These are phyloP conservation scores for Fabriciana adippe DNA, from an alignment of 2,888 invertebrate genomes.

Conservation along the genomic window DNA sequence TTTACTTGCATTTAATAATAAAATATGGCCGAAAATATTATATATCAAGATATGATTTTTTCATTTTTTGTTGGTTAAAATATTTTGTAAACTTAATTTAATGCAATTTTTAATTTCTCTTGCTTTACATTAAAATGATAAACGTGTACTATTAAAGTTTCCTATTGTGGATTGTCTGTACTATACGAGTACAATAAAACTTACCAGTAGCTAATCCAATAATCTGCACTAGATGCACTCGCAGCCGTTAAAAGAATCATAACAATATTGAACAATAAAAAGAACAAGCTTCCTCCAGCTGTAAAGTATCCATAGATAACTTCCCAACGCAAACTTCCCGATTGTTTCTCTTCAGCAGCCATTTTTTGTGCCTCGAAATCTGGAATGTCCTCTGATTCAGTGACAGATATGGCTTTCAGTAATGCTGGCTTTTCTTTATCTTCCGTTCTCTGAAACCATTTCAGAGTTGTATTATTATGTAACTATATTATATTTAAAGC, in stretches of 20 bases:
- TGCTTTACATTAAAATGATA: no score
- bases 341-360: constrained; percentile 65
- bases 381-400: constrained; percentile 54
- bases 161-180: no score
- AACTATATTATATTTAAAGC: no score
- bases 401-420: constrained; percentile 46
- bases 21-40: no score
- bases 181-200: constrained; percentile 39
- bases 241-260: constrained; percentile 78
- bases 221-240: constrained; percentile 85
- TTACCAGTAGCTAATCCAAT: constrained; percentile 87
- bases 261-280: constrained; percentile 55
- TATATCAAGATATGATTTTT: no score
- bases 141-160: neutral
- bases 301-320: constrained; percentile 66
- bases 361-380: constrained; percentile 70
- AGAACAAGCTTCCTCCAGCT: constrained; percentile 62
- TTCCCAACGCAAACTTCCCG: constrained; percentile 68
- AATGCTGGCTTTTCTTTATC: constrained; percentile 52
- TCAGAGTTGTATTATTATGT: no score
- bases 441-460: constrained; percentile 48
- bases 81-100: neutral
- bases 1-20: no score
- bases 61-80: neutral
- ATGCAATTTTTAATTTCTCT: no score